Evolutionary conservation across 2,797 vertebrate genomes (phyloP), one percentile per base, ranked within the genome.

Genomic region (Lacerta viridis): DNA sequence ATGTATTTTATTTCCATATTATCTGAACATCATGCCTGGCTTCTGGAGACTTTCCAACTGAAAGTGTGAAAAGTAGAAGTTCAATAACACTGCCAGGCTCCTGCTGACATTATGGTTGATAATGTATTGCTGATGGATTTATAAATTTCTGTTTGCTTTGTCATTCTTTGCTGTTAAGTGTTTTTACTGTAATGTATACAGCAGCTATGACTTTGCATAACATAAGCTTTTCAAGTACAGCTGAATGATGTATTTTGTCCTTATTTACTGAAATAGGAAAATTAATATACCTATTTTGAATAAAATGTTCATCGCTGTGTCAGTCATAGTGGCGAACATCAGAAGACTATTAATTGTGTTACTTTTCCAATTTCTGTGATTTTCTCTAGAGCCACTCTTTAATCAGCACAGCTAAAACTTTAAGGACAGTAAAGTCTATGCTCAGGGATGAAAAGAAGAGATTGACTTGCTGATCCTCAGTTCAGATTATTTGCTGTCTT

Each of bases 311-410:
- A 41, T 1, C 27, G 46, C 80, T 46, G 50, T 61, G 76, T 66
- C 71, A 66, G 71, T 0, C 0, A 74, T 0, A 80, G 29, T 69
- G 29, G 7, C 71, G 18, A 17, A n/a, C 33, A 71, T 0, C 46
- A 75, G 25, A 33, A n/a, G 27, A 66, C 36, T 64, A 23, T 20
- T 46, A 29, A 55, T 61, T 29, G 25, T 75, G 50, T 41, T 27
- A 39, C 46, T 74, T 55, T 59, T 74, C 33, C 25, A 29, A 75
- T 84, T 84, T 84, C 83, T 74, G n/a, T 72, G 29, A 83, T 9
- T 1, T 33, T 55, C 29, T 55, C n/a, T 20, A 39, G 5, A 27
- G 9, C 3, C 18, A 10, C 46, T 36, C 33, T 55, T 80, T 71
- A 86, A 36, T 7, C 74, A 80, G 50, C 13, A 80, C 17, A 90